phyloP scores from a whole-genome alignment of 2,888 invertebrate genomes.

The Hybos culiciformis region DNA sequence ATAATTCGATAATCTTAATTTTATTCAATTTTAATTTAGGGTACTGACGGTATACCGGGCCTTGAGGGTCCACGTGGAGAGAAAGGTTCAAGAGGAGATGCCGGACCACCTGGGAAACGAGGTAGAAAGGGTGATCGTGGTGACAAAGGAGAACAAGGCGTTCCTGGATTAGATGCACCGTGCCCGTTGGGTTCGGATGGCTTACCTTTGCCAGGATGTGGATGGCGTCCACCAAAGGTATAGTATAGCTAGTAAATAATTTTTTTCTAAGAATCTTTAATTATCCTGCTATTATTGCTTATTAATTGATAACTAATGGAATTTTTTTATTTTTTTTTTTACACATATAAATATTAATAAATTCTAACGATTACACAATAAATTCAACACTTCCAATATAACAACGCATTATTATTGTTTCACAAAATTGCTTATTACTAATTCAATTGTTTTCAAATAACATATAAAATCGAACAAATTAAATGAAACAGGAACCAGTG shows the following conservation, averaged over 20 bases:
- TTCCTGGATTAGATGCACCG: slow-evolving; percentile 96
- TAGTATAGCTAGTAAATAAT: background rate
- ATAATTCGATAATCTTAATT: too few relatives aligned
- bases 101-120: slow-evolving; percentile 72
- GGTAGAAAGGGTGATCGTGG: slow-evolving; percentile 88
- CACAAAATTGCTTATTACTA: too few relatives aligned
- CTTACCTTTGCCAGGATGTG: slow-evolving; percentile 89
- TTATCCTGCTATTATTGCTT: background rate
- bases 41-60: slow-evolving; percentile 87
- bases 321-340: background rate
- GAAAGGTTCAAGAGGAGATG: slow-evolving; percentile 66
- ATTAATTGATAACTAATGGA: background rate
- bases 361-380: background rate
- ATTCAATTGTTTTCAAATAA: too few relatives aligned
- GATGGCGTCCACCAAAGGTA: slow-evolving; percentile 81
- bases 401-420: too few relatives aligned
- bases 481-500: slow-evolving; percentile 29
- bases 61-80: slow-evolving; percentile 85
- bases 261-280: background rate
- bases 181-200: slow-evolving; percentile 95
- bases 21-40: slow-evolving; percentile 39
- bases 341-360: background rate
- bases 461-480: background rate
- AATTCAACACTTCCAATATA: too few relatives aligned
- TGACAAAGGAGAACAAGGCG: slow-evolving; percentile 89